Conservation (phyloP, 2,888 invertebrate genomes). For the Cephus sareptanus region DNA sequence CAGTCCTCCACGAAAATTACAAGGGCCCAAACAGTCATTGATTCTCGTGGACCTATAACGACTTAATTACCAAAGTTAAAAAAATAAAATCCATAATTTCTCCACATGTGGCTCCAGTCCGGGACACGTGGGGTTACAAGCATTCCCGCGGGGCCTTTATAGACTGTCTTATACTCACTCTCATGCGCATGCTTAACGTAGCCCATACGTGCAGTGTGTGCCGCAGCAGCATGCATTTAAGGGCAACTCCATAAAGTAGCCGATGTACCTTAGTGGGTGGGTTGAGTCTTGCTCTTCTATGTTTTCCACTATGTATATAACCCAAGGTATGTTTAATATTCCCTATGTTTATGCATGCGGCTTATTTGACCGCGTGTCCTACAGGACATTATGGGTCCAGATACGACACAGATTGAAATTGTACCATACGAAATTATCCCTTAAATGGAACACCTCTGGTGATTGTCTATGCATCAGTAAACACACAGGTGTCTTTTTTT, state of each 20-base stretch:
- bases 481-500: neutral
- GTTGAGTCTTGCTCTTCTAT: neutral
- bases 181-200: neutral
- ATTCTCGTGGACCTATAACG: neutral
- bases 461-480: neutral
- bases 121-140: slow-evolving; percentile 6
- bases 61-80: slow-evolving; percentile 16
- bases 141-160: slow-evolving; percentile 10
- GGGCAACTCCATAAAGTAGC: slow-evolving; percentile 12
- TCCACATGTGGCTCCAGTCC: neutral
- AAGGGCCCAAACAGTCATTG: neutral
- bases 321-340: neutral
- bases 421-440: neutral
- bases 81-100: slow-evolving; percentile 15
- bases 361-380: neutral
- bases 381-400: neutral
- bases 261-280: slow-evolving; percentile 9
- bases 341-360: slow-evolving; percentile 11
- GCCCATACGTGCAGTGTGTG: neutral
- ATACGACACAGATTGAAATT: neutral
- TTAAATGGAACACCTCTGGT: neutral
- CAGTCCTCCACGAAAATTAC: neutral
- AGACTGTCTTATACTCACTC: neutral
- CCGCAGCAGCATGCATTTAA: neutral
- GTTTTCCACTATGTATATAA: neutral